These are phyloP conservation scores for Ips typographus DNA, from an alignment of 1,140 invertebrate species.

Conservation along the genomic window DNA sequence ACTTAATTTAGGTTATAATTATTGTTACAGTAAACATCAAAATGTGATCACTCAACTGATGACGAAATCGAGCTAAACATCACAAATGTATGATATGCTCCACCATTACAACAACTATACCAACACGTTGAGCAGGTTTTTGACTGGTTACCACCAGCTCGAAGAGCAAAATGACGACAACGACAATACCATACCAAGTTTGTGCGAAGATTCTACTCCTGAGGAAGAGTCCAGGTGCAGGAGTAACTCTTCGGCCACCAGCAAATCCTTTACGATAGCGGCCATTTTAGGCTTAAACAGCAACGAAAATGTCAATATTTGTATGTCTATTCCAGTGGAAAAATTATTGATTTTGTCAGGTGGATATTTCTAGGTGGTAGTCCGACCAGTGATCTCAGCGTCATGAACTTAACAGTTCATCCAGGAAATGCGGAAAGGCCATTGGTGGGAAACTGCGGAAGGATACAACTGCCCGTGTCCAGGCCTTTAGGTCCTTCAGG, in stretches of 20 bases:
- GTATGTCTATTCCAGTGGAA: constrained; percentile 15
- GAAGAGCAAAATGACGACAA: constrained; percentile 44
- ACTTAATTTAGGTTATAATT: too few species aligned
- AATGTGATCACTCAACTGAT: constrained; percentile 6
- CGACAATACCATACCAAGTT: constrained; percentile 38
- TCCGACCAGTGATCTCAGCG: constrained; percentile 41
- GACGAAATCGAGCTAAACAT: background rate
- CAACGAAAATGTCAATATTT: constrained; percentile 41
- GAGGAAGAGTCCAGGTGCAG: constrained; percentile 42
- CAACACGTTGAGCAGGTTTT: constrained; percentile 47
- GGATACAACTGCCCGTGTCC: constrained; percentile 45
- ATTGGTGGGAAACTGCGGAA: constrained; percentile 42
- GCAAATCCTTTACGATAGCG: constrained; percentile 74
- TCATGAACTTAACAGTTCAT: constrained; percentile 48
- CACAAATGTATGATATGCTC: constrained; percentile 42
- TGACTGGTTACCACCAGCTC: constrained; percentile 47
- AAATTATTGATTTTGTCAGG: background rate
- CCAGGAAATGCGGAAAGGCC: constrained; percentile 34
- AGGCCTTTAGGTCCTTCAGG: constrained; percentile 36
- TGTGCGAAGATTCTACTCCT: constrained; percentile 42
- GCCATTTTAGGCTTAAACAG: constrained; percentile 72
- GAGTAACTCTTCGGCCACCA: constrained; percentile 42
- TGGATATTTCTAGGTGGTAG: constrained; percentile 10
- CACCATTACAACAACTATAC: constrained; percentile 51
- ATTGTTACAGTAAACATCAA: background rate